Evolutionary conservation across 2,797 vertebrate genomes (phyloP).

Genomic region (Pampus argenteus): DNA sequence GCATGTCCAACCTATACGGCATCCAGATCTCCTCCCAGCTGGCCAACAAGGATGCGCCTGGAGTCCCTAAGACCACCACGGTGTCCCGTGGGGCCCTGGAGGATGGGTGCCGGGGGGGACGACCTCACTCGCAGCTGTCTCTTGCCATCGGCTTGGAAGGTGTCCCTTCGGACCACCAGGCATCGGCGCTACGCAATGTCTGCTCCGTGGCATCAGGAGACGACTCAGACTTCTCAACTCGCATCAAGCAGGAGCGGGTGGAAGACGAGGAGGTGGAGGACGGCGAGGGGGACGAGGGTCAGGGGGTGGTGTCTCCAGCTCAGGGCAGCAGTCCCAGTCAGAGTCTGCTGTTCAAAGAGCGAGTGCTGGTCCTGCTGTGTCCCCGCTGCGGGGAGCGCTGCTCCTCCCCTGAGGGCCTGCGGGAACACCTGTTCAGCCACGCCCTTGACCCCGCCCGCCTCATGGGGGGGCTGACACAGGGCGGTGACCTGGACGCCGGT

Average conservation of each 20-base stretch:
- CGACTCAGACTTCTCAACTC: conserved; percentile 82
- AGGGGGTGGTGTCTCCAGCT: conserved; percentile 67
- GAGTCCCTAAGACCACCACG: conserved; percentile 50
- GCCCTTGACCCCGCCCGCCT: conserved; percentile 88
- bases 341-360: conserved; percentile 80
- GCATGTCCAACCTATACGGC: conserved; percentile 97
- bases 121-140: conserved; percentile 86
- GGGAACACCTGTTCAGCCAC: conserved; percentile 93
- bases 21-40: conserved; percentile 97
- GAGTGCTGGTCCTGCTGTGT: conserved; percentile 86
- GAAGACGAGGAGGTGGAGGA: conserved; percentile 86
- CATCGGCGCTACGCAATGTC: conserved; percentile 73
- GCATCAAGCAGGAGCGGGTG: conserved; percentile 91
- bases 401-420: conserved; percentile 87
- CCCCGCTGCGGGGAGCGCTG: conserved; percentile 95
- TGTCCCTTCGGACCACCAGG: conserved; percentile 81
- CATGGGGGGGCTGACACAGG: conserved; percentile 85
- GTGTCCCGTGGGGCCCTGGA: conserved; percentile 44
- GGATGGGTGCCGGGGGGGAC: conserved; percentile 78
- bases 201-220: conserved; percentile 82
- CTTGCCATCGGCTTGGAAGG: conserved; percentile 90
- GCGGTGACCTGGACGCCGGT: conserved; percentile 75
- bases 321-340: conserved; percentile 79
- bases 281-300: conserved; percentile 80
- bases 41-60: conserved; percentile 84